These are phyloP conservation scores for Camptogramma bilineatum DNA, from an alignment of 2,888 invertebrate species.

Conservation along the genomic window DNA sequence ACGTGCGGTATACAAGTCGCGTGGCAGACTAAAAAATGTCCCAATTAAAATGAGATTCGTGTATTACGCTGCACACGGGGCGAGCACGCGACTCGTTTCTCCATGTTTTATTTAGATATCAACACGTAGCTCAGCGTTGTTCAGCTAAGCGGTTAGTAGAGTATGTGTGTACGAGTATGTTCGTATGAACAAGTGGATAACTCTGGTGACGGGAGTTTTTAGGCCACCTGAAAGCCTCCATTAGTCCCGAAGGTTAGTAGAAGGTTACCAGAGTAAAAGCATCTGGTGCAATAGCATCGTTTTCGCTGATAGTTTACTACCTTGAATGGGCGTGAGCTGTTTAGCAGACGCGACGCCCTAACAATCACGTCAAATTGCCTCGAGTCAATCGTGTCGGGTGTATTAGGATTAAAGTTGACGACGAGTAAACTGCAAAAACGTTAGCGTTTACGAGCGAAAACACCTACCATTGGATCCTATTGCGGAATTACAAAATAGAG, in stretches of 20 bases:
- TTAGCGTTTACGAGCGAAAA: slow-evolving; percentile 54
- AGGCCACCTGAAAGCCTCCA: too few relatives aligned
- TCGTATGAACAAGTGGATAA: too few relatives aligned
- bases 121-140: slow-evolving; percentile 12
- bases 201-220: too few relatives aligned
- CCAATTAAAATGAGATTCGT: slow-evolving; percentile 68
- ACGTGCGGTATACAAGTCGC: slow-evolving; percentile 49
- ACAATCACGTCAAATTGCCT: slow-evolving; percentile 54
- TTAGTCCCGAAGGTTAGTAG: too few relatives aligned
- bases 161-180: too few relatives aligned
- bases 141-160: slow-evolving; percentile 10
- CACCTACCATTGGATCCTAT: slow-evolving; percentile 48
- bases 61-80: slow-evolving; percentile 65
- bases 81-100: slow-evolving; percentile 64
- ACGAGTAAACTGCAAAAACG: slow-evolving; percentile 58
- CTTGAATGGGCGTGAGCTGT: slow-evolving; percentile 47
- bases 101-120: slow-evolving; percentile 18
- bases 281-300: slow-evolving; percentile 46
- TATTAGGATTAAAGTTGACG: slow-evolving; percentile 58
- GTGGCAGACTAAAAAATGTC: slow-evolving; percentile 69
- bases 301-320: slow-evolving; percentile 52
- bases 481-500: slow-evolving; percentile 56
- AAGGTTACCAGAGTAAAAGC: slow-evolving; percentile 31
- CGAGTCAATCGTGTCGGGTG: slow-evolving; percentile 62
- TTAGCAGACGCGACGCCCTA: slow-evolving; percentile 54